phyloP scores from a whole-genome alignment of 2,888 invertebrate species.

The Copidosoma aretas region DNA sequence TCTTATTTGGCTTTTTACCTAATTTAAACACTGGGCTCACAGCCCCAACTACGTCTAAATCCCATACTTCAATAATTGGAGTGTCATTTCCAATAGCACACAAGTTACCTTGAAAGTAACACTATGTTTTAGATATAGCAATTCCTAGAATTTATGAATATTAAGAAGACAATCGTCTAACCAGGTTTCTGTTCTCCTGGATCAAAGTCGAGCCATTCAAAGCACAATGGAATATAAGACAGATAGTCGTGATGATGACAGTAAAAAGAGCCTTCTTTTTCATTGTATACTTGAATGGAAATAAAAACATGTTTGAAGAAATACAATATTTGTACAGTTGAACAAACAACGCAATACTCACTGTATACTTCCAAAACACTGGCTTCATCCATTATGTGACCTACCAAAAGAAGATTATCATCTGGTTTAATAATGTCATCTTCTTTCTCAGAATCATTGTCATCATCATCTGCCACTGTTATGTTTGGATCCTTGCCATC shows the following conservation, averaged over 20 bases:
- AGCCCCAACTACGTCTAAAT: constrained; percentile 90
- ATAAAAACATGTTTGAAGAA: constrained; percentile 17
- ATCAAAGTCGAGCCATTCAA: constrained; percentile 93
- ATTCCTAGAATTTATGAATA: neutral
- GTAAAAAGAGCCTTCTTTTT: constrained; percentile 86
- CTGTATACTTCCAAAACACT: constrained; percentile 88
- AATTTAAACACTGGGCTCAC: constrained; percentile 87
- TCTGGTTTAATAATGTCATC: constrained; percentile 86
- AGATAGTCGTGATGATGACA: constrained; percentile 93
- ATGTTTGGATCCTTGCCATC: constrained; percentile 54
- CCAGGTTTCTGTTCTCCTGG: constrained; percentile 68
- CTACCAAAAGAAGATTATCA: constrained; percentile 89
- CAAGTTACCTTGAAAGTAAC: constrained; percentile 72
- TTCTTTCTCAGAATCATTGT: constrained; percentile 80
- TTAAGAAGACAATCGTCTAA: constrained; percentile 21
- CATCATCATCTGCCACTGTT: constrained; percentile 53
- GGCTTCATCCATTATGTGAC: constrained; percentile 85
- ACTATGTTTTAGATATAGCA: neutral
- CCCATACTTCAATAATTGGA: constrained; percentile 95
- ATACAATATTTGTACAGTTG: constrained; percentile 21
- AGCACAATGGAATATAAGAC: constrained; percentile 87
- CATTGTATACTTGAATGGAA: constrained; percentile 80
- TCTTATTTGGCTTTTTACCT: constrained; percentile 76
- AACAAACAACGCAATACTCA: constrained; percentile 52
- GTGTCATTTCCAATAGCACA: constrained; percentile 94